A percentile compares a stretch with the other conserved stretches of the same genome.
Conservation (phyloP, 2,113 vertebrate species). For the Macquaria australasica region DNA sequence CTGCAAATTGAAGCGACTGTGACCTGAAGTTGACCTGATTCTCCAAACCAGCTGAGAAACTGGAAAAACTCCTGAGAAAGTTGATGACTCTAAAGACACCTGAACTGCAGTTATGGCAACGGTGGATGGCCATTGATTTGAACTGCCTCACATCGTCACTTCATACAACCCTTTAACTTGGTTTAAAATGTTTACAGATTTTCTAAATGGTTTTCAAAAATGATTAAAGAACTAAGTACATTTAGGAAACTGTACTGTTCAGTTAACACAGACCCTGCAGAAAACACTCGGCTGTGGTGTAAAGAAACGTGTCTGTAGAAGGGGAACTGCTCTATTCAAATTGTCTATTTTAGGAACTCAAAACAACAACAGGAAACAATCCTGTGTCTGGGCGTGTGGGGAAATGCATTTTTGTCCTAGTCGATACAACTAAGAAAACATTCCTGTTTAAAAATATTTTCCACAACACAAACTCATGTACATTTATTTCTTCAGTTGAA, state of each 20-base stretch:
- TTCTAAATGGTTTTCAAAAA: not conserved
- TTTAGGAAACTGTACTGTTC: not conserved
- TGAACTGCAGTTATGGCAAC: no score
- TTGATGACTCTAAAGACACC: no score
- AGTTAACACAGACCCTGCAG: not conserved
- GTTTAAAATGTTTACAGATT: not conserved
- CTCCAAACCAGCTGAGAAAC: no score
- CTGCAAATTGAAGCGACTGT: no score
- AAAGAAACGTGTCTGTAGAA: not conserved
- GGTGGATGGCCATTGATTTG: no score
- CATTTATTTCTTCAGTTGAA: no score
- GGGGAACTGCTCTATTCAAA: not conserved
- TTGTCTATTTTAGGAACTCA: not conserved
- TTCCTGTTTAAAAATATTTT: not conserved
- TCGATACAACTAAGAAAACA: not conserved
- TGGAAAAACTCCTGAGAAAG: no score
- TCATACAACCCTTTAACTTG: not conserved
- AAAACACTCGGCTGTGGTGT: not conserved
- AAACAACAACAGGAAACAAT: not conserved
- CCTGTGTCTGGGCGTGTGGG: not conserved
- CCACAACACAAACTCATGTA: no score
- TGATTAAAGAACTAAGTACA: not conserved
- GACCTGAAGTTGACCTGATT: no score
- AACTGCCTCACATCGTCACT: no score
- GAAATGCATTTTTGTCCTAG: not conserved